Base-by-base conservation (phyloP, 2,113 vertebrate genomes). In the Trematomus loennbergii region DNA sequence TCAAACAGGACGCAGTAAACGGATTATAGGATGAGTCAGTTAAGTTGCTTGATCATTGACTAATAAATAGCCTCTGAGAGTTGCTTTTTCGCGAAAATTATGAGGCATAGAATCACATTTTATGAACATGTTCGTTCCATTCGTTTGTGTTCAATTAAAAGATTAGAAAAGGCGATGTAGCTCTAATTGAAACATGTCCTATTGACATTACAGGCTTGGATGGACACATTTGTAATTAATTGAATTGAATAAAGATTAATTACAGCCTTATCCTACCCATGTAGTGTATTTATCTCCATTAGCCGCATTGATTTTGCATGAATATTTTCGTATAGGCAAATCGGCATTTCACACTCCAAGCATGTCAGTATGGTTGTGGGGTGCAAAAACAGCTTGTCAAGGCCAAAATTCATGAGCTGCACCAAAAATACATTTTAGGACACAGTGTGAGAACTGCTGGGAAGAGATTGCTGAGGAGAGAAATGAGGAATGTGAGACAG, bases 101-200 rank as follows among this genome's bases (percentile, higher is more conserved):
- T 15, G 62, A 78, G 40, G 62, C 69, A 74, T 45, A 69, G 75
- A 88, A 85, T 79, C 64, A 69, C 64, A 76, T 72, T 87, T 85
- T 81, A 77, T 67, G 54, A 87, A 81, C 72, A 86, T 87, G 79
- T 71, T 83, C 49, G 3, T 50, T 85, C 61, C 76, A 81, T 89
- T 91, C 29, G 16, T 70, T 89, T 90, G 75, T 82, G 72, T 88
- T 86, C 81, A 93, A 91, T 92, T 91, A 91, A 91, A 92, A 89
- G 91, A 93, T 93, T 91, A 93, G 81, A 82, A 86, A 86, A 78
- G 82, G 79, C 86, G 59, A 91, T 89, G 85, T 70, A 45, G 73
- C 81, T 81, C 82, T 92, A 87, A 93, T 88, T 92, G 82, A 91
- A 93, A 89, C 89, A 87, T 90, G 88, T 88, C 89, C 88, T 90